These are phyloP conservation scores for Ectropis crepuscularia DNA, from an alignment of 2,888 invertebrate genomes.

Conservation along the genomic window DNA sequence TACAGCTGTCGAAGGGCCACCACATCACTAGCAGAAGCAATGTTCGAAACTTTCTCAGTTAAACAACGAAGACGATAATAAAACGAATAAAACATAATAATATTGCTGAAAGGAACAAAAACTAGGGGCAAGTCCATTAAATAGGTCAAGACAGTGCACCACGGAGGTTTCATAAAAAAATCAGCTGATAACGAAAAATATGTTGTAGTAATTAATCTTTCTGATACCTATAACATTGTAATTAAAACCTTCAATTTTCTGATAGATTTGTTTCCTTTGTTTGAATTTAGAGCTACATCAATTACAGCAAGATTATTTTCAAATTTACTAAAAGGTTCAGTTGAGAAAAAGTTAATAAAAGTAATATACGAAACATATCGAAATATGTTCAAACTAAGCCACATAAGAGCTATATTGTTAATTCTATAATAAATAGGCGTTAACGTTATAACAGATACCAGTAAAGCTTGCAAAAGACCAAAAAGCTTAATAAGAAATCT, in stretches of 20 bases:
- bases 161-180: background rate
- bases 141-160: background rate
- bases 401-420: background rate
- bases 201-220: background rate
- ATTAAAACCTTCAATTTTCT: background rate
- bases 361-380: background rate
- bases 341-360: background rate
- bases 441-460: background rate
- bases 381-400: background rate
- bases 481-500: background rate
- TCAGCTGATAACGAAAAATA: background rate
- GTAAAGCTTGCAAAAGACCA: background rate
- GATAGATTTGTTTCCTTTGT: background rate
- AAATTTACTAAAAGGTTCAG: background rate
- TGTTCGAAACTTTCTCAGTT: background rate
- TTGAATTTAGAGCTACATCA: background rate
- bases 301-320: background rate
- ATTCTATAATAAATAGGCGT: background rate
- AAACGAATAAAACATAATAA: slow-evolving; percentile 1
- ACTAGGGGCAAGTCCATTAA: background rate
- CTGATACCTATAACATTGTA: background rate
- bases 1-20: background rate
- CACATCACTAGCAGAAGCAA: background rate
- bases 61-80: background rate
- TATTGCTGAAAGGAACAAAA: background rate